These are phyloP conservation scores for Acronicta aceris DNA, from an alignment of 2,888 invertebrate genomes.

Conservation along the genomic window DNA sequence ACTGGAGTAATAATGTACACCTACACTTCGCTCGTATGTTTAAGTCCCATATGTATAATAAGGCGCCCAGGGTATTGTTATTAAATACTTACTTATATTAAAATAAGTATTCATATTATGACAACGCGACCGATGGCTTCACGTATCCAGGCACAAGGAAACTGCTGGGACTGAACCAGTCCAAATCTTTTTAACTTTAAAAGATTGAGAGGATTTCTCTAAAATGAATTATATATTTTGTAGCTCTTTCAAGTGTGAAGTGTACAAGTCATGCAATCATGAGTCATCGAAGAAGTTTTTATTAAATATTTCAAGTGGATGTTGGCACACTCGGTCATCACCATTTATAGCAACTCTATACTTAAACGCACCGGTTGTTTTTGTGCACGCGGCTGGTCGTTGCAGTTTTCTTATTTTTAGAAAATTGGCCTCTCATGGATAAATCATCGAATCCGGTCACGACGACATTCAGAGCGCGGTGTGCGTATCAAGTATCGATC, in stretches of 20 bases:
- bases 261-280: conserved; percentile 6
- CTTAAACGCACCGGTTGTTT: conserved; percentile 53
- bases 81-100: too few relatives aligned
- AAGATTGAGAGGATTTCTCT: too few relatives aligned
- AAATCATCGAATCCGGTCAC: conserved; percentile 77
- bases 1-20: too few relatives aligned
- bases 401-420: conserved; percentile 61
- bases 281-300: conserved; percentile 34
- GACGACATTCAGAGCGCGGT: conserved; percentile 79
- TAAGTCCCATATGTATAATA: too few relatives aligned
- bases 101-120: too few relatives aligned
- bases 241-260: conserved; percentile 1
- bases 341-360: conserved; percentile 55
- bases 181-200: too few relatives aligned
- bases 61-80: too few relatives aligned
- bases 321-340: conserved; percentile 45
- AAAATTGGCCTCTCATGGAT: conserved; percentile 62
- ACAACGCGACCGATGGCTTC: too few relatives aligned
- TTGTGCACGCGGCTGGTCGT: conserved; percentile 38
- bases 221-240: neutral
- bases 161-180: neutral
- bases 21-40: too few relatives aligned
- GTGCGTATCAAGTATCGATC: conserved; percentile 87
- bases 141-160: neutral
- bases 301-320: conserved; percentile 38